These are phyloP conservation scores for Motacilla alba DNA, from an alignment of 2,113 vertebrate genomes.

Conservation along the genomic window DNA sequence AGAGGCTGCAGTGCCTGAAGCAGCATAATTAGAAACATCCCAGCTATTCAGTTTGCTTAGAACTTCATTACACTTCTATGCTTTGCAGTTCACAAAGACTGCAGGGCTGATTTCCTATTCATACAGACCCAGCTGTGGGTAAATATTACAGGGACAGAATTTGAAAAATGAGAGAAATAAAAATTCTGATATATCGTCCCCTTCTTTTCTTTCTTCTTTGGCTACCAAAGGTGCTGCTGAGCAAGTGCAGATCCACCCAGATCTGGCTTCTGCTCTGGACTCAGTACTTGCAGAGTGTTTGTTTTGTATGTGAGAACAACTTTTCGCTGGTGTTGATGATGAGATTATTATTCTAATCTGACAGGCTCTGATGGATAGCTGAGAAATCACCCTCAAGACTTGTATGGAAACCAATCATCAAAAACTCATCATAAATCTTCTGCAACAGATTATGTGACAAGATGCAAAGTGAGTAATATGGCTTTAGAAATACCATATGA, in stretches of 20 bases:
- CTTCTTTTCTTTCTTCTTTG: background rate
- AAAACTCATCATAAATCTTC: constrained; percentile 16
- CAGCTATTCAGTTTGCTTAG: background rate
- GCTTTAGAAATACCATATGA: constrained; percentile 13
- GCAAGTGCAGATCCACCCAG: background rate
- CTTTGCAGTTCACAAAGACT: background rate
- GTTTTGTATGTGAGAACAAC: background rate
- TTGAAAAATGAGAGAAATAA: background rate
- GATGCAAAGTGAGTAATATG: background rate
- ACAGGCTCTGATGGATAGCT: background rate
- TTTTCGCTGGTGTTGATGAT: background rate
- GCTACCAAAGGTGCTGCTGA: background rate
- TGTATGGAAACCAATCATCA: background rate
- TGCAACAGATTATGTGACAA: constrained; percentile 18
- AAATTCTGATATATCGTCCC: background rate
- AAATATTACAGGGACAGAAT: background rate
- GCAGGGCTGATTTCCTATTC: background rate
- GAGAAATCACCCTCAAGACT: constrained; percentile 9
- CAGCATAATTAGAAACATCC: background rate
- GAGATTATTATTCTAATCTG: constrained; percentile 28
- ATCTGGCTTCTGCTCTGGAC: background rate
- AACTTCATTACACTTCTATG: background rate
- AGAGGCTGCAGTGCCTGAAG: background rate
- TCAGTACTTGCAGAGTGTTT: background rate
- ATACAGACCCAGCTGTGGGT: background rate